These are phyloP conservation scores for Hemiscyllium ocellatum DNA, from an alignment of 2,113 vertebrate genomes.

Conservation along the genomic window DNA sequence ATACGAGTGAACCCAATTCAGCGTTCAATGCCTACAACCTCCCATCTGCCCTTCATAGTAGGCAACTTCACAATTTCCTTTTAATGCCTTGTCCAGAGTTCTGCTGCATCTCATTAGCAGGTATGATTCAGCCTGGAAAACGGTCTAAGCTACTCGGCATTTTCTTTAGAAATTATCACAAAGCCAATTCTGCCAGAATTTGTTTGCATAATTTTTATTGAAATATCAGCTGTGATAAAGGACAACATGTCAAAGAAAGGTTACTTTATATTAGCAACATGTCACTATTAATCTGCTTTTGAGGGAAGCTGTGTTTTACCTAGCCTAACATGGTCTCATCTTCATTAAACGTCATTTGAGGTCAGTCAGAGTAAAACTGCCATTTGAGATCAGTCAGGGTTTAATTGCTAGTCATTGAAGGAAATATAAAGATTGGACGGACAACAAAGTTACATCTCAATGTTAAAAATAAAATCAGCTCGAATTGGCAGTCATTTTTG, in stretches of 20 bases:
- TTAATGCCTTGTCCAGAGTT: not conserved
- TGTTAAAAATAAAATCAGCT: not conserved
- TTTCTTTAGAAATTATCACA: not conserved
- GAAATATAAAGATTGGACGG: not conserved
- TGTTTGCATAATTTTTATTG: not conserved
- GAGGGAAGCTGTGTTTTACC: not conserved
- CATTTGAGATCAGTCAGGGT: not conserved
- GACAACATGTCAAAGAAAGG: not conserved
- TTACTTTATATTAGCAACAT: not conserved
- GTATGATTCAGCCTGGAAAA: not conserved
- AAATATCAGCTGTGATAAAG: not conserved
- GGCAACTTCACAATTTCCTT: not conserved
- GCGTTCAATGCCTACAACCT: not conserved
- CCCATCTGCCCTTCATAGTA: not conserved
- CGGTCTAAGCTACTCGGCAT: not conserved
- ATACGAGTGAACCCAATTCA: not conserved
- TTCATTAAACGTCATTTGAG: not conserved
- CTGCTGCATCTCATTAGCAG: not conserved
- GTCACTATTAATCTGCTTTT: not conserved
- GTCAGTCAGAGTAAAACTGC: not conserved
- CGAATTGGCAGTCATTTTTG: not conserved
- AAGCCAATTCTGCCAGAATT: not conserved
- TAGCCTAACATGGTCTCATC: not conserved
- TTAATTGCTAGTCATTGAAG: not conserved
- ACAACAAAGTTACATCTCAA: not conserved